phyloP scores from a whole-genome alignment of 2,797 vertebrate species.

The Diplodus sargus region DNA sequence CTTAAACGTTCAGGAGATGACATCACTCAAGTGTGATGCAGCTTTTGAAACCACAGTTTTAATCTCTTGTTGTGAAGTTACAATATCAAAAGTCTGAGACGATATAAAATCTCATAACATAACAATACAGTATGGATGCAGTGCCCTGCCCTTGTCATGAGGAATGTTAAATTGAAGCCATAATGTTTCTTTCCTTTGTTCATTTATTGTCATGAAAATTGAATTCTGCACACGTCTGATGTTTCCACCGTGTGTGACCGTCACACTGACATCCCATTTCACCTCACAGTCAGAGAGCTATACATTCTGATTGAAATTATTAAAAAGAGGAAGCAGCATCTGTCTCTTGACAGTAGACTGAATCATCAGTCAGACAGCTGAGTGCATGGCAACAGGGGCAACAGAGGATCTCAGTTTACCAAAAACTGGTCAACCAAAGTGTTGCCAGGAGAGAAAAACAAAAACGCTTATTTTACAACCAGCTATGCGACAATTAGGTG shows the following conservation, averaged over 20 bases:
- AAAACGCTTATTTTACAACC: background rate
- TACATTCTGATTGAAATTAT: background rate
- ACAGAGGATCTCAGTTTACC: no score
- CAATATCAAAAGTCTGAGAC: no score
- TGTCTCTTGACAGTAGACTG: background rate
- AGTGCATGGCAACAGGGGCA: no score
- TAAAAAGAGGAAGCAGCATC: background rate
- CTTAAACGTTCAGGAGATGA: no score
- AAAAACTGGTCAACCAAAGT: background rate
- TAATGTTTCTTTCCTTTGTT: background rate
- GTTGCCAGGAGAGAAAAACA: conserved; percentile 1
- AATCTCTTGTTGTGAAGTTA: no score
- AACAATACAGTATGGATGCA: no score
- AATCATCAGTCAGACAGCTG: background rate
- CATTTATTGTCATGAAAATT: conserved; percentile 5
- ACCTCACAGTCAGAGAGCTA: background rate
- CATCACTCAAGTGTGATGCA: no score
- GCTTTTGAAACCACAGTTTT: no score
- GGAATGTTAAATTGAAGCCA: no score
- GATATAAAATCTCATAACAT: no score
- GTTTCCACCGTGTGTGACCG: background rate
- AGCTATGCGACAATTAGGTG: background rate
- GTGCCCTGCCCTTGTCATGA: no score
- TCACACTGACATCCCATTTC: background rate
- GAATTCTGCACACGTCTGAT: background rate